Percentiles rank a stretch among this genome's conserved stretches.
Conservation (phyloP, 2,113 vertebrate genomes). For the Tragelaphus scriptus region DNA sequence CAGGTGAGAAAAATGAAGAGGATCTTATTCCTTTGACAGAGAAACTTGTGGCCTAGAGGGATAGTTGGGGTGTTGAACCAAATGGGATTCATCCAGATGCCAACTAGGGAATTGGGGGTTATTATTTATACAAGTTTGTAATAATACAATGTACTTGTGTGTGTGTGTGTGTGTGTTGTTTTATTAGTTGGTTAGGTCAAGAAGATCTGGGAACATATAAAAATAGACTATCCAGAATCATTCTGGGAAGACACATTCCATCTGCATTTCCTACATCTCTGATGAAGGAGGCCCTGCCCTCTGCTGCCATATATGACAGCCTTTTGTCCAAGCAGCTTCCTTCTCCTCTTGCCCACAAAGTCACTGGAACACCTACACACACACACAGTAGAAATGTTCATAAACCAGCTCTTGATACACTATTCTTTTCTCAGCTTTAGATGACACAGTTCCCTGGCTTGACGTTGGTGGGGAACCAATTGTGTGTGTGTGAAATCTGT, state of each 20-base stretch:
- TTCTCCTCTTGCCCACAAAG: not conserved
- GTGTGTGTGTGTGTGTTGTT: not conserved
- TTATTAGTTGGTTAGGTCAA: not conserved
- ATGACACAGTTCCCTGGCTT: not conserved
- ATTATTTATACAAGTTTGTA: not conserved
- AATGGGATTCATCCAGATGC: not conserved
- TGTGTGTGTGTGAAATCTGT: not conserved
- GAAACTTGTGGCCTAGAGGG: not conserved
- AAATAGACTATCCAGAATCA: not conserved
- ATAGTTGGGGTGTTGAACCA: not conserved
- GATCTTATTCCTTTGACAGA: not conserved
- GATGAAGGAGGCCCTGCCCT: not conserved
- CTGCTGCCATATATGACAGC: not conserved
- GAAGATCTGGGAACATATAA: not conserved
- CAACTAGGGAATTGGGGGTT: not conserved
- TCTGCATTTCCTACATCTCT: not conserved
- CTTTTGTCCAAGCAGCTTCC: not conserved
- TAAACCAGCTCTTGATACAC: not conserved
- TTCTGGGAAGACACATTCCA: not conserved
- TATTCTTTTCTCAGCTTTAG: not conserved
- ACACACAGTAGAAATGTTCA: not conserved
- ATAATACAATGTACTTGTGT: not conserved
- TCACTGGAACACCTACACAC: not conserved
- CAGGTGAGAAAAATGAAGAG: not conserved
- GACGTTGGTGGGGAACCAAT: not conserved